These are phyloP conservation scores for Sceloporus undulatus DNA, from an alignment of 2,113 vertebrate species.

Conservation along the genomic window DNA sequence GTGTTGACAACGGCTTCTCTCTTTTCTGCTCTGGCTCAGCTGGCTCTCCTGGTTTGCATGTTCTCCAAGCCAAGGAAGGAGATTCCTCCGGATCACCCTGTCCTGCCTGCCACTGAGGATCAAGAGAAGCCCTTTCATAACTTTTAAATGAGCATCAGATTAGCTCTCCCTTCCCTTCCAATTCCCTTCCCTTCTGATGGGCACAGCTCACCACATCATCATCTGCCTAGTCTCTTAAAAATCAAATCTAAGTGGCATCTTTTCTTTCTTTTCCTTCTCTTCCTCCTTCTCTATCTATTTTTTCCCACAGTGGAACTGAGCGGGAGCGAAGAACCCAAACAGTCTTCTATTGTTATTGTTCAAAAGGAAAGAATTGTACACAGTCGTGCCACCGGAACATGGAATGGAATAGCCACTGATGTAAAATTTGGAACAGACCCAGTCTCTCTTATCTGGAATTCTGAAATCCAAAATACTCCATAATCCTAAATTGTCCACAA, in stretches of 20 bases:
- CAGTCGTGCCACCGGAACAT: too few relatives aligned
- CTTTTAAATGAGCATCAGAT: conserved; percentile 43
- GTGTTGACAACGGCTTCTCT: conserved; percentile 7
- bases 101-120: fast-evolving
- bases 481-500: too few relatives aligned
- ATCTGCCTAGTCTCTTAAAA: neutral
- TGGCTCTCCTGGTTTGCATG: neutral
- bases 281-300: neutral
- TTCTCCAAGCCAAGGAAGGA: neutral
- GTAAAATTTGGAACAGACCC: too few relatives aligned
- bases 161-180: conserved; percentile 34
- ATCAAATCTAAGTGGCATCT: conserved; percentile 2
- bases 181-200: conserved; percentile 43
- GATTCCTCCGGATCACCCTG: neutral
- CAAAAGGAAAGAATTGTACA: too few relatives aligned
- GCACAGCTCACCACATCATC: conserved; percentile 17
- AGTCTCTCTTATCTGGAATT: too few relatives aligned
- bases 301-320: neutral
- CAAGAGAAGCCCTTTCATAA: conserved; percentile 40
- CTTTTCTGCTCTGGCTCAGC: conserved; percentile 16
- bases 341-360: too few relatives aligned
- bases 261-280: conserved; percentile 22
- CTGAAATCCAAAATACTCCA: too few relatives aligned
- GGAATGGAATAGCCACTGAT: too few relatives aligned
- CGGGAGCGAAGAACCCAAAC: too few relatives aligned